Evolutionary conservation across 2,797 vertebrate genomes (phyloP).

Genomic region (Yasuhikotakia modesta): DNA sequence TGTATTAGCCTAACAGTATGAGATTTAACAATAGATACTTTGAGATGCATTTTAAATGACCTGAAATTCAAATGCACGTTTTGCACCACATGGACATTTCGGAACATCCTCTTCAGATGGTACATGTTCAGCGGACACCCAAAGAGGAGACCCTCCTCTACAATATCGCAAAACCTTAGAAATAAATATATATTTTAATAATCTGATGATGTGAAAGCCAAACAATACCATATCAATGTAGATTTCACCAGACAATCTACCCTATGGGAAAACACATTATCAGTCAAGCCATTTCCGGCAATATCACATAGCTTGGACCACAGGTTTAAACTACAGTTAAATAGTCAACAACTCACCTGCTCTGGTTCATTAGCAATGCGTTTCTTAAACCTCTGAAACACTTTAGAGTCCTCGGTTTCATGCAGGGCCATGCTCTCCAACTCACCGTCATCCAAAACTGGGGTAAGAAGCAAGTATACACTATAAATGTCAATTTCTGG

Average conservation of each 20-base stretch:
- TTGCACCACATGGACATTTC: slow-evolving; percentile 86
- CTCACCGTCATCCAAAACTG: slow-evolving; percentile 78
- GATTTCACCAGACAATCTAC: too few relatives aligned
- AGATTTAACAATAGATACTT: neutral
- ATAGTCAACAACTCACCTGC: slow-evolving; percentile 78
- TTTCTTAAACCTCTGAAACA: slow-evolving; percentile 87
- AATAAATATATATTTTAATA: neutral
- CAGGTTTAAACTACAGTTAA: neutral
- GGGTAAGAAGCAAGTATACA: slow-evolving; percentile 20
- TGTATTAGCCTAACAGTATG: neutral
- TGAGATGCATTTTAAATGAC: slow-evolving; percentile 67
- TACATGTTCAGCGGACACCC: slow-evolving; percentile 87
- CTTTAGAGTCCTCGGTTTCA: slow-evolving; percentile 85
- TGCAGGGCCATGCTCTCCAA: slow-evolving; percentile 75
- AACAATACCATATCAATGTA: neutral
- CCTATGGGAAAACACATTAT: neutral
- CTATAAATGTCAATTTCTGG: neutral
- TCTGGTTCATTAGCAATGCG: slow-evolving; percentile 84
- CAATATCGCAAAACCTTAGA: slow-evolving; percentile 91
- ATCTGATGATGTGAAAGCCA: neutral
- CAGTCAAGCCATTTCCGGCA: too few relatives aligned
- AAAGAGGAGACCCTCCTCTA: slow-evolving; percentile 82
- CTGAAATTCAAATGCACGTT: slow-evolving; percentile 94
- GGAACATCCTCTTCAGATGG: slow-evolving; percentile 84
- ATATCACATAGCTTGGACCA: slow-evolving; percentile 48